Percentiles rank a stretch among this genome's conserved stretches.
Evolutionary conservation across 2,888 invertebrate genomes (phyloP).

Genomic region (Aquatica leii): DNA sequence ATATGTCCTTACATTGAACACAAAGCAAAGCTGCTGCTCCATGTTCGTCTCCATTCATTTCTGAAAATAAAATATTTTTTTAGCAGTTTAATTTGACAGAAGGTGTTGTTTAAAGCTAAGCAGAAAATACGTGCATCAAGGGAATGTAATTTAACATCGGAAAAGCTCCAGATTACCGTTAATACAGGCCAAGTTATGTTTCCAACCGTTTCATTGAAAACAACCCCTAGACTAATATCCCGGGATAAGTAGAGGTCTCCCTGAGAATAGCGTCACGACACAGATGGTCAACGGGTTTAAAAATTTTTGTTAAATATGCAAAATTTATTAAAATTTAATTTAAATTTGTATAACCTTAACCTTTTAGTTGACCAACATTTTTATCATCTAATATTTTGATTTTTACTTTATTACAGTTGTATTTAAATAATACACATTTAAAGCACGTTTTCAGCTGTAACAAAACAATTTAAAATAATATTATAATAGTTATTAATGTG

Average conservation of each 20-base stretch:
- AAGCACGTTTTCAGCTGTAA: too few species aligned
- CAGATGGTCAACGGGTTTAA: constrained; percentile 47
- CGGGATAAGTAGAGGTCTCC: constrained; percentile 44
- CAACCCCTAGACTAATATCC: constrained; percentile 45
- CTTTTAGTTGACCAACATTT: too few species aligned
- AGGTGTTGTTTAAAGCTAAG: constrained; percentile 21
- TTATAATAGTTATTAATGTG: too few species aligned
- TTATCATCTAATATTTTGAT: too few species aligned
- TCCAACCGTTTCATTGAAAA: constrained; percentile 46
- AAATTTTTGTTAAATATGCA: constrained; percentile 11
- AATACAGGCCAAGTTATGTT: constrained; percentile 44
- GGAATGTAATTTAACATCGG: constrained; percentile 40
- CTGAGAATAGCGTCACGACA: constrained; percentile 50
- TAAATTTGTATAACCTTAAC: too few species aligned
- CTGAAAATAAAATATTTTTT: constrained; percentile 45
- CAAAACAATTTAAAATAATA: too few species aligned
- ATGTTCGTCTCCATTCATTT: constrained; percentile 52
- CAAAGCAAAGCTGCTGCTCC: constrained; percentile 66
- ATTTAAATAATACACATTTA: too few species aligned
- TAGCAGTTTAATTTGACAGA: neutral
- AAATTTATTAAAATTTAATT: neutral
- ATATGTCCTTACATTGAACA: constrained; percentile 72
- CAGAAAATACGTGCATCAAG: constrained; percentile 29
- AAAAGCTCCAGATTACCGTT: constrained; percentile 45
- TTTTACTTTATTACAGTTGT: too few species aligned